phyloP scores from a whole-genome alignment of 1,140 invertebrate genomes.

The Bombus fervidus region DNA sequence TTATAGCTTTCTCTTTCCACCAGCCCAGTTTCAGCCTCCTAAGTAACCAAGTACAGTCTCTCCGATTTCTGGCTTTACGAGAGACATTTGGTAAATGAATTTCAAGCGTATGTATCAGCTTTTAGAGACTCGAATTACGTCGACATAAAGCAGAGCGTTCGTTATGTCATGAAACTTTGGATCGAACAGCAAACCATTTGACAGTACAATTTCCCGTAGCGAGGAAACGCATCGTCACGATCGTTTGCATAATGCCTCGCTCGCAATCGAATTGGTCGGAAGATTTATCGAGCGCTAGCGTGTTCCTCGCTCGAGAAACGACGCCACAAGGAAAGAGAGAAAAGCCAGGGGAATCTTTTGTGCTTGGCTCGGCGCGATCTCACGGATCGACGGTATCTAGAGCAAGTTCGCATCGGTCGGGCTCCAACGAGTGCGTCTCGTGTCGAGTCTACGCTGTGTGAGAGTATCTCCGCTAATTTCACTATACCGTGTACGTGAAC shows the following conservation, averaged over 20 bases:
- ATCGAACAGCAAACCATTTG: slow-evolving; percentile 15
- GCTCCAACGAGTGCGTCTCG: slow-evolving; percentile 38
- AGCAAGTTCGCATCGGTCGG: slow-evolving; percentile 28
- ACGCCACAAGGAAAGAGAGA: neutral
- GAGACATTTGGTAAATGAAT: neutral
- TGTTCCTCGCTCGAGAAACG: no score
- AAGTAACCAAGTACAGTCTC: no score
- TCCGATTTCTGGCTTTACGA: neutral
- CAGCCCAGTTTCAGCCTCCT: neutral
- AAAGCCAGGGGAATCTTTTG: slow-evolving; percentile 4
- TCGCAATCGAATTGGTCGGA: neutral
- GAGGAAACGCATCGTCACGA: slow-evolving; percentile 12
- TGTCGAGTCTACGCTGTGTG: neutral
- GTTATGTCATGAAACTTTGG: neutral
- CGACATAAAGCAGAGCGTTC: no score
- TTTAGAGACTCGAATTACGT: no score
- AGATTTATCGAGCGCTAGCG: slow-evolving; percentile 1
- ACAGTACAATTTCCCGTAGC: slow-evolving; percentile 24
- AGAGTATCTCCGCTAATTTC: slow-evolving; percentile 68
- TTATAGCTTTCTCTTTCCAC: slow-evolving; percentile 16
- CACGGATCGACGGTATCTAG: slow-evolving; percentile 33
- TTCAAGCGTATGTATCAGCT: neutral
- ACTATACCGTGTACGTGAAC: slow-evolving; percentile 57
- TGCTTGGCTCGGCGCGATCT: slow-evolving; percentile 3
- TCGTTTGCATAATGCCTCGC: slow-evolving; percentile 31